Base-by-base conservation (phyloP, 2,797 vertebrate species). In the Tragelaphus eurycerus region DNA sequence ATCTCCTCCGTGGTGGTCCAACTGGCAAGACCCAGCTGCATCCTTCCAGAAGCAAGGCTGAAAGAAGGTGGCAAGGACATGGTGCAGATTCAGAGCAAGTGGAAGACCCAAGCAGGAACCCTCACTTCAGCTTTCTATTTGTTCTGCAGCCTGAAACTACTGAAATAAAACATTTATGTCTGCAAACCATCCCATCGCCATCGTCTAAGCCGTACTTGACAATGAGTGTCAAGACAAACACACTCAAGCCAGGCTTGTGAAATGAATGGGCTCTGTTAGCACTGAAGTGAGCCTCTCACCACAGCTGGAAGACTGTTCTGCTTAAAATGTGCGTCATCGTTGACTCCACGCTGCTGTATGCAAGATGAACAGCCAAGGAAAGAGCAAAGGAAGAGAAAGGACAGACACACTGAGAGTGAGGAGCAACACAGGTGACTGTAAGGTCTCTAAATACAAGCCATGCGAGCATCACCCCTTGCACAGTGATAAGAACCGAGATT, bases 401-500 rank as follows among this genome's bases (percentile, higher is more conserved):
- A 90, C 23, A 23, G 88, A 88, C 16, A 10, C 48, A 4, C 8
- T 17, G 23, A 67, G 14, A 29, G 12, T 19, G 57, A 59, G 38
- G 60, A n/a, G 7, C 43, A 31, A 25, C 23, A 8, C 27, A 9
- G 48, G 25, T 43, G 62, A 55, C 43, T 4, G 14, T 3, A 16
- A 54, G 46, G 6, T 0, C 7, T 27, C 78, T 34, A 52, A 29
- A 59, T 0, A 31, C 29, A 27, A 27, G 23, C 79, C 0, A 0
- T 38, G 67, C 0, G 0, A 7, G 19, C 67, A 23, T 31, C 25
- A 8, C 29, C 17, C 52, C 19, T 6, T 2, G 43, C 50, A 7
- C 43, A 15, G n/a, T 0, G 15, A 21, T n/a, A 27, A 64, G 8
- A 38, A 38, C 43, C 4, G 11, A 71, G 43, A 2, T 5, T 38